A percentile compares a stretch with the other conserved stretches of the same genome.
These are phyloP conservation scores for Percina caprodes DNA, from an alignment of 2,113 vertebrate genomes.

Conservation along the genomic window DNA sequence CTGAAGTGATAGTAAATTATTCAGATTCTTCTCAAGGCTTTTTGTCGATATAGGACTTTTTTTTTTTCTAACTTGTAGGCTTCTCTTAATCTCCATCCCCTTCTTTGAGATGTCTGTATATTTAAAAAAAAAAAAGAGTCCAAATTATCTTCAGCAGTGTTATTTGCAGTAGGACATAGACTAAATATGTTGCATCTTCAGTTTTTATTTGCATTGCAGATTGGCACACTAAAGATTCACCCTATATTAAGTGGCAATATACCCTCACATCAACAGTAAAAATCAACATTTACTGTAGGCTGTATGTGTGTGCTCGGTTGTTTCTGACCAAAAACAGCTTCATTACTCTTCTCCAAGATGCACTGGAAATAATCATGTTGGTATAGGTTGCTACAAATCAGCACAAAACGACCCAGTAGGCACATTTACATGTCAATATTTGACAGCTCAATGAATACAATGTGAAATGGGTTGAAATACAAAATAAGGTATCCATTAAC, in stretches of 20 bases:
- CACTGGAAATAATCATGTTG: conserved; percentile 17
- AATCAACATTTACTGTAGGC: conserved; percentile 31
- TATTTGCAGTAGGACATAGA: background rate
- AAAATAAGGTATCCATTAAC: conserved; percentile 49
- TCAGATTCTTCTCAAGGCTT: conserved; percentile 32
- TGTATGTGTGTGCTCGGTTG: background rate
- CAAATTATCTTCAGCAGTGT: conserved; percentile 2
- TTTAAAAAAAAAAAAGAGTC: conserved; percentile 2
- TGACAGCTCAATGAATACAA: conserved; percentile 62
- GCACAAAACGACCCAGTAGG: conserved; percentile 39
- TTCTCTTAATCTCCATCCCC: background rate
- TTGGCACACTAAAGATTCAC: background rate
- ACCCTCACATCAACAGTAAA: conserved; percentile 5
- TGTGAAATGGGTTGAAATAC: conserved; percentile 41
- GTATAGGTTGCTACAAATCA: conserved; percentile 56
- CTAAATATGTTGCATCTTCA: background rate
- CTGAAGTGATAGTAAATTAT: conserved; percentile 38
- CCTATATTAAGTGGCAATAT: background rate
- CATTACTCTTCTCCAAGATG: conserved; percentile 27
- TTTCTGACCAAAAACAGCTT: conserved; percentile 45
- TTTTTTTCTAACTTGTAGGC: background rate
- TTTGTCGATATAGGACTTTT: conserved; percentile 7
- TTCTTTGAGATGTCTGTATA: background rate
- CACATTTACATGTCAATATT: conserved; percentile 55
- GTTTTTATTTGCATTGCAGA: conserved; percentile 17